These are phyloP conservation scores for Seriola aureovittata DNA, from an alignment of 2,113 vertebrate genomes.

Conservation along the genomic window DNA sequence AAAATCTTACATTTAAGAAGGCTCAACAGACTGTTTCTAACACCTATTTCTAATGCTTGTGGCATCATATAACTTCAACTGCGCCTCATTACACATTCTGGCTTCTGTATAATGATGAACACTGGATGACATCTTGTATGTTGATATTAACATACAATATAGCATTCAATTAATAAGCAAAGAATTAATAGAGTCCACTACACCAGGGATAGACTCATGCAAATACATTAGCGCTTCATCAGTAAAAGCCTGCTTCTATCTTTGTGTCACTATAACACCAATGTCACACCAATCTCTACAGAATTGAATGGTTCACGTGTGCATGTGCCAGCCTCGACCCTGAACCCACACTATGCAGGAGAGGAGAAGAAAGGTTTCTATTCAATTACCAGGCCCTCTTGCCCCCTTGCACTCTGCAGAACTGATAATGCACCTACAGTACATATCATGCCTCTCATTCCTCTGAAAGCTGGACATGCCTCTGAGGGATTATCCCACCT, in stretches of 20 bases:
- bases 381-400: constrained; percentile 50
- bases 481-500: constrained; percentile 59
- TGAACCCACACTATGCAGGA: constrained; percentile 28
- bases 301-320: constrained; percentile 29
- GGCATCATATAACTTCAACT: neutral
- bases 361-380: constrained; percentile 43
- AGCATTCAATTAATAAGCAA: constrained; percentile 47
- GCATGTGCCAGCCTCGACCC: constrained; percentile 49
- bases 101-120: constrained; percentile 30
- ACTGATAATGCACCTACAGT: constrained; percentile 45
- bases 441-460: constrained; percentile 45
- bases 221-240: constrained; percentile 43
- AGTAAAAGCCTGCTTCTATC: constrained; percentile 13
- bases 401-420: constrained; percentile 34
- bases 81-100: constrained; percentile 28
- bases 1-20: neutral
- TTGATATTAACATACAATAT: constrained; percentile 12
- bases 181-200: constrained; percentile 30
- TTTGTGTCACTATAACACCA: constrained; percentile 33
- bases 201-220: constrained; percentile 15
- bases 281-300: constrained; percentile 26
- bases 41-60: neutral
- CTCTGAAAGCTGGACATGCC: constrained; percentile 49
- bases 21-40: neutral
- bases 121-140: constrained; percentile 18